These are phyloP conservation scores for Archips xylosteana DNA, from an alignment of 2,888 invertebrate species.

Conservation along the genomic window DNA sequence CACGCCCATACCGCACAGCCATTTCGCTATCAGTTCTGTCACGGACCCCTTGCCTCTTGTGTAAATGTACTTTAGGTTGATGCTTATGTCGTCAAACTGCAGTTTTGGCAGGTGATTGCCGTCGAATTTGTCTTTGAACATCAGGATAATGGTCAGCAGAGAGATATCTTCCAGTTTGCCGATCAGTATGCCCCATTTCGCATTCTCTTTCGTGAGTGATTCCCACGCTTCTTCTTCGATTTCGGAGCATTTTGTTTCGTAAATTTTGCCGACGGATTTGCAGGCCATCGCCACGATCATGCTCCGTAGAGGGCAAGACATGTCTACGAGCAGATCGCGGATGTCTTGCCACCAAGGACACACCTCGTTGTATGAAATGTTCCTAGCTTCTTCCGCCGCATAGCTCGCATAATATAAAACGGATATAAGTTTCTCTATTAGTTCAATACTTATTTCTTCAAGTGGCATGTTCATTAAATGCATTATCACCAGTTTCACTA, in stretches of 20 bases:
- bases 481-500: constrained; percentile 89
- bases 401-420: constrained; percentile 88
- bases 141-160: constrained; percentile 89
- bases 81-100: constrained; percentile 82
- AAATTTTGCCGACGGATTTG: constrained; percentile 88
- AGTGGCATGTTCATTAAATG: constrained; percentile 90
- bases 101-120: constrained; percentile 82
- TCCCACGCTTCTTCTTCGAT: constrained; percentile 90
- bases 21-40: constrained; percentile 94
- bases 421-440: constrained; percentile 89
- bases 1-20: constrained; percentile 91
- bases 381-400: constrained; percentile 85
- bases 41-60: constrained; percentile 92
- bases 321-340: constrained; percentile 89
- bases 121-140: constrained; percentile 75
- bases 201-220: constrained; percentile 92
- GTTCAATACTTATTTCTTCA: constrained; percentile 76
- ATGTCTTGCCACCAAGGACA: constrained; percentile 94
- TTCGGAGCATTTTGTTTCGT: constrained; percentile 72
- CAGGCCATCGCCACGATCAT: constrained; percentile 94
- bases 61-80: constrained; percentile 88
- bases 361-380: constrained; percentile 88
- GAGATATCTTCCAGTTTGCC: constrained; percentile 96
- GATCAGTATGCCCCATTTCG: constrained; percentile 94
- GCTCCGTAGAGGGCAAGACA: constrained; percentile 91